These are phyloP conservation scores for Saccopteryx bilineata DNA, from an alignment of 2,113 vertebrate genomes.

Conservation along the genomic window DNA sequence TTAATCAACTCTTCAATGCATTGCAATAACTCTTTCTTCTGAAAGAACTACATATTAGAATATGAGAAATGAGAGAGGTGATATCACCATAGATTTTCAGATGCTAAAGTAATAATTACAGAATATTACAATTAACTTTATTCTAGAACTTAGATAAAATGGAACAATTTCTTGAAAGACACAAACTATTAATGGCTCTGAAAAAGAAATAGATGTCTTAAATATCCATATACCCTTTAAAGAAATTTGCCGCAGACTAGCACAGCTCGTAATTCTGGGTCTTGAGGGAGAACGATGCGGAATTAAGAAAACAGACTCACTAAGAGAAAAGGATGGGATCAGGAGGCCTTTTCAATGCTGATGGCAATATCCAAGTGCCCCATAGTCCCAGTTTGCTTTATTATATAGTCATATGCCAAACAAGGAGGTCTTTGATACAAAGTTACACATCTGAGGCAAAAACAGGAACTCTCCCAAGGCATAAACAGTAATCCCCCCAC, in stretches of 20 bases:
- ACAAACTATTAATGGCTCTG: neutral
- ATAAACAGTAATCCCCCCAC: no score
- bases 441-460: no score
- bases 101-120: neutral
- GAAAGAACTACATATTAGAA: neutral
- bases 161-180: neutral
- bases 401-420: no score
- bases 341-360: no score
- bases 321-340: no score
- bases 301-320: no score
- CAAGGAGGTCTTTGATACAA: no score
- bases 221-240: neutral
- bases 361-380: no score
- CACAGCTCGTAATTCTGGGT: no score
- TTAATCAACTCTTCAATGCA: neutral
- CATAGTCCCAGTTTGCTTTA: no score
- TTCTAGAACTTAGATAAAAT: neutral
- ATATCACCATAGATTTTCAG: neutral
- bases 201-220: neutral
- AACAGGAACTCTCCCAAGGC: no score
- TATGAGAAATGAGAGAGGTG: neutral
- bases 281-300: no score
- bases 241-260: neutral
- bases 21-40: neutral
- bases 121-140: neutral